A percentile compares a stretch with the other conserved stretches of the same genome.
These are phyloP conservation scores for Andrena hattorfiana DNA, from an alignment of 2,888 invertebrate genomes.

Conservation along the genomic window DNA sequence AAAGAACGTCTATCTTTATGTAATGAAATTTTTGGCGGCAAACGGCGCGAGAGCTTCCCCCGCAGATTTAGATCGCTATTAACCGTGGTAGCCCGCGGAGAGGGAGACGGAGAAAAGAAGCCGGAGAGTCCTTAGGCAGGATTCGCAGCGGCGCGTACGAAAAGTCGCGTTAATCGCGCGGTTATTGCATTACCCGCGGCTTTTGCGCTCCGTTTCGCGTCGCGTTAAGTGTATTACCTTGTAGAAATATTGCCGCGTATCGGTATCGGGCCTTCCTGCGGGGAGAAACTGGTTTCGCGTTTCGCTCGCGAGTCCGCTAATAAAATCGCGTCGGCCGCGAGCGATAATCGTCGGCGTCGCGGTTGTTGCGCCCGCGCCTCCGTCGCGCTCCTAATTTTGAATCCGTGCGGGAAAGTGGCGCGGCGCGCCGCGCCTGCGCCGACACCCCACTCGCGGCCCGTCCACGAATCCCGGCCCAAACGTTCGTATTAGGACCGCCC, in stretches of 20 bases:
- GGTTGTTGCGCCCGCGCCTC: slow-evolving; percentile 21
- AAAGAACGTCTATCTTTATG: neutral
- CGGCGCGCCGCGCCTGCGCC: neutral
- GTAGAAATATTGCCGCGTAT: slow-evolving; percentile 60
- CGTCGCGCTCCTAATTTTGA: slow-evolving; percentile 12
- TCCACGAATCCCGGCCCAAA: too few species aligned
- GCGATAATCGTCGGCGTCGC: slow-evolving; percentile 32
- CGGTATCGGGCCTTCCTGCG: slow-evolving; percentile 52
- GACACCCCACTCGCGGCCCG: too few species aligned
- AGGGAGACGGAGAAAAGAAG: too few species aligned
- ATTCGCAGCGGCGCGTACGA: slow-evolving; percentile 17
- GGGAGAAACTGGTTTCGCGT: slow-evolving; percentile 59
- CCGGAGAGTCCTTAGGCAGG: too few species aligned
- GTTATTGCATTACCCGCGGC: slow-evolving; percentile 34
- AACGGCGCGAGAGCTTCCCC: neutral
- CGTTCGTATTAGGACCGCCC: too few species aligned
- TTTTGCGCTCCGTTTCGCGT: slow-evolving; percentile 40
- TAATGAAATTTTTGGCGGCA: slow-evolving; percentile 11
- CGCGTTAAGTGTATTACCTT: slow-evolving; percentile 60
- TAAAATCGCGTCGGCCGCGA: slow-evolving; percentile 45
- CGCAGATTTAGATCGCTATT: slow-evolving; percentile 11
- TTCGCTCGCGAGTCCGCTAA: slow-evolving; percentile 39
- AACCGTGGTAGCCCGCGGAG: neutral
- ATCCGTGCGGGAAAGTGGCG: neutral
- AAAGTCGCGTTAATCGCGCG: slow-evolving; percentile 44